Evolutionary conservation across 2,113 vertebrate genomes (phyloP).

Genomic region (Cisticola juncidis): DNA sequence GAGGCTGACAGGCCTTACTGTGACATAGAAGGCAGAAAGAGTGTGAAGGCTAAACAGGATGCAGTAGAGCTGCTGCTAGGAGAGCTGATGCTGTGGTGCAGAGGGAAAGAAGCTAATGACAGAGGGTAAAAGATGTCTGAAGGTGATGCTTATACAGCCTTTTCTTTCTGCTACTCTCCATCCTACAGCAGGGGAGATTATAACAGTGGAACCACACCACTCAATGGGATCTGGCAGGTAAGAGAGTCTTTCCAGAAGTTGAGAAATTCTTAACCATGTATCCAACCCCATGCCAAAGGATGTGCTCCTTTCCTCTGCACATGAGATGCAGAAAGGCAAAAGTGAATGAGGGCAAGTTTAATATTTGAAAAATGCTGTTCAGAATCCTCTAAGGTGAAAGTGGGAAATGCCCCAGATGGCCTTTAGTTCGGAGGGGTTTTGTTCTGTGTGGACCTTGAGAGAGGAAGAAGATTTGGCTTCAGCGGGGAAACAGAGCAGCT

Average conservation of each 20-base stretch:
- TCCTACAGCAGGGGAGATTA: not conserved
- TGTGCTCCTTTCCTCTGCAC: not conserved
- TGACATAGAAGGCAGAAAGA: not conserved
- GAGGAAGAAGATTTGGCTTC: not conserved
- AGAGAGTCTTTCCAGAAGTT: not conserved
- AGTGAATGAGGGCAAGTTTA: fast-evolving
- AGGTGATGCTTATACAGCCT: not conserved
- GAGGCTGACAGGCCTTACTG: not conserved
- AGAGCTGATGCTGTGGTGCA: not conserved
- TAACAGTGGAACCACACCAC: not conserved
- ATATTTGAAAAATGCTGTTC: not conserved
- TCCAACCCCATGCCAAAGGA: not conserved
- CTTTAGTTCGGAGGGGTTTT: not conserved
- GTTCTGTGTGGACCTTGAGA: not conserved
- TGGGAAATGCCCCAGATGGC: not conserved
- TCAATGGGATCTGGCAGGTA: not conserved
- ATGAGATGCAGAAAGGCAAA: not conserved
- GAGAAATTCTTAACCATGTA: not conserved
- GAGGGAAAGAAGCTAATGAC: not conserved
- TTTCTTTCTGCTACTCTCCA: not conserved
- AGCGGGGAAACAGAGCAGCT: not conserved
- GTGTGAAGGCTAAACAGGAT: not conserved
- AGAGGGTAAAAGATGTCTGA: not conserved
- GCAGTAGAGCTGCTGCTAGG: not conserved
- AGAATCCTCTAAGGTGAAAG: not conserved